Percentiles rank a stretch among this genome's conserved stretches.
These are phyloP conservation scores for Pyrocoelia pectoralis DNA, from an alignment of 2,888 invertebrate species.

Conservation along the genomic window DNA sequence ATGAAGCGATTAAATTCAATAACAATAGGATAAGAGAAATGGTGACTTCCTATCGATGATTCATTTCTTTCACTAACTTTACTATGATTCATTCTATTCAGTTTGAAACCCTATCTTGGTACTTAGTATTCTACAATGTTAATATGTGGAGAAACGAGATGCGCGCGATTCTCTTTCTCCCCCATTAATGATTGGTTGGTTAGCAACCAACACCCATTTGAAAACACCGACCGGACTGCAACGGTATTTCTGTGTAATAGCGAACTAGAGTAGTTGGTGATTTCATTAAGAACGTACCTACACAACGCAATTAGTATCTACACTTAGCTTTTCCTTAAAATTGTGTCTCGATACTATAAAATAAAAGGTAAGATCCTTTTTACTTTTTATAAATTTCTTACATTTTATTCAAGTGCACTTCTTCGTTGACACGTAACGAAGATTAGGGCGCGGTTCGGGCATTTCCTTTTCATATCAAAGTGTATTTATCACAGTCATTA, in stretches of 20 bases:
- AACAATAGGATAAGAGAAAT: constrained; percentile 5
- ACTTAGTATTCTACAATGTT: too few species aligned
- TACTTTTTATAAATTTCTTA: neutral
- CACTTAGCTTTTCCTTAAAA: neutral
- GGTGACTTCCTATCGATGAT: constrained; percentile 9
- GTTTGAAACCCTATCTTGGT: too few species aligned
- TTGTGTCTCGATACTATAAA: neutral
- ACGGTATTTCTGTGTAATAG: constrained; percentile 4
- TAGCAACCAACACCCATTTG: constrained; percentile 33
- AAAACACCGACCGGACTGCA: constrained; percentile 17
- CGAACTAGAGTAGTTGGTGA: constrained; percentile 17
- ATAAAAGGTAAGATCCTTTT: constrained; percentile 6
- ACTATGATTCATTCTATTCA: constrained; percentile 11
- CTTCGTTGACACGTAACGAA: constrained; percentile 3
- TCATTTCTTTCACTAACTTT: constrained; percentile 2
- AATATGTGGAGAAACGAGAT: too few species aligned
- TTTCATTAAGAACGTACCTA: constrained; percentile 1
- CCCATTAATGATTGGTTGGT: constrained; percentile 12
- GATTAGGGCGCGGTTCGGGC: constrained; percentile 3
- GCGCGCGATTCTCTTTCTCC: constrained; percentile 28
- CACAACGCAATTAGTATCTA: neutral
- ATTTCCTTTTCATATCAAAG: neutral
- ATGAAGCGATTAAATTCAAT: neutral
- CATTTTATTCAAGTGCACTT: neutral
- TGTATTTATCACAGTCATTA: neutral